phyloP scores from a whole-genome alignment of 2,797 vertebrate species.

The Calcarius lapponicus region DNA sequence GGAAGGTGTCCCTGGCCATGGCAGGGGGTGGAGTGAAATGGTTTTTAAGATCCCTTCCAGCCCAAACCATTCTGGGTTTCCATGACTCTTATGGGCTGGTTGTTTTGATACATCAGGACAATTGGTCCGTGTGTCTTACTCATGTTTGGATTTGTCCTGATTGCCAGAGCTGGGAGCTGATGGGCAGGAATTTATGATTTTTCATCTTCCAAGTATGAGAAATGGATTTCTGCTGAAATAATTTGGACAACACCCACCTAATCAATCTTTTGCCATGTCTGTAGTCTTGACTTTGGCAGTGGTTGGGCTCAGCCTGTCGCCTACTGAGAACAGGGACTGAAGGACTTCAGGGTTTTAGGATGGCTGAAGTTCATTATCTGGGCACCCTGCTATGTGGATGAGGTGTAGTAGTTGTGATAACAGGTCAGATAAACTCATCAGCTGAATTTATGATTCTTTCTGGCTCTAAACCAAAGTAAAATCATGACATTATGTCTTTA shows the following conservation, averaged over 20 bases:
- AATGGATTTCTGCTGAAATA: neutral
- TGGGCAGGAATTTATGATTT: neutral
- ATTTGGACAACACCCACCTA: neutral
- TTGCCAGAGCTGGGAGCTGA: neutral
- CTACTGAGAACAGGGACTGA: neutral
- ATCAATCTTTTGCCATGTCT: neutral
- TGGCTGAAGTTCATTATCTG: neutral
- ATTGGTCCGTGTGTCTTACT: neutral
- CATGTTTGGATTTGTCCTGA: neutral
- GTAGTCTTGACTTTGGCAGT: neutral
- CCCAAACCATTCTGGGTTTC: neutral
- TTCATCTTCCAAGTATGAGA: neutral
- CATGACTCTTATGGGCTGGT: neutral
- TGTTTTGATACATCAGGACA: neutral
- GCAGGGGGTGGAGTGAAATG: neutral
- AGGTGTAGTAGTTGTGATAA: neutral
- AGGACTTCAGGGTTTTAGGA: neutral
- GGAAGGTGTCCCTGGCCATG: neutral
- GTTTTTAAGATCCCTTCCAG: neutral
- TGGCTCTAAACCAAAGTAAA: neutral
- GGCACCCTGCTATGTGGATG: neutral
- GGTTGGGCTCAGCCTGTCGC: neutral
- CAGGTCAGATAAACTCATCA: neutral
- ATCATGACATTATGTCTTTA: neutral
- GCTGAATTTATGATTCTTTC: neutral